Evolutionary conservation across 2,113 vertebrate genomes (phyloP).

Genomic region (Aythya baeri): DNA sequence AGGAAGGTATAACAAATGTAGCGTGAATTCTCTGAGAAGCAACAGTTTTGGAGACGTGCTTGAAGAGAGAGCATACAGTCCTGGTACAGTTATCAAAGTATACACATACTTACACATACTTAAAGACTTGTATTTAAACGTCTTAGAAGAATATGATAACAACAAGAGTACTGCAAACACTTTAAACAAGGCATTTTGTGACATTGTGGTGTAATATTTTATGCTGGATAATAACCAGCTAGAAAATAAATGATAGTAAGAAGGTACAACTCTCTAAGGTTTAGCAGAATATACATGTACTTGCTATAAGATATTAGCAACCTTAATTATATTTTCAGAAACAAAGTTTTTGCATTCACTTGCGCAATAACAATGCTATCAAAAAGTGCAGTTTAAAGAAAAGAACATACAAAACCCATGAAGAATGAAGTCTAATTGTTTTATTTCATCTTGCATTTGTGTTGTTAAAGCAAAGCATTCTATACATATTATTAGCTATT

Average conservation of each 20-base stretch:
- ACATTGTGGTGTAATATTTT: not conserved
- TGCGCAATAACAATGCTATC: not conserved
- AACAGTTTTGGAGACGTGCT: not conserved
- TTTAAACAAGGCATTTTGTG: not conserved
- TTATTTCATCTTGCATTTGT: conserved; percentile 61
- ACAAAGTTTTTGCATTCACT: not conserved
- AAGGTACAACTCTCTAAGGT: not conserved
- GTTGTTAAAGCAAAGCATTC: conserved; percentile 46
- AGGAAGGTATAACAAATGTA: not conserved
- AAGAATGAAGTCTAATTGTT: conserved; percentile 51
- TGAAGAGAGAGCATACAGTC: not conserved
- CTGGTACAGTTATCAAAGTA: not conserved
- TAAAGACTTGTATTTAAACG: not conserved
- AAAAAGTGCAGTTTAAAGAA: conserved; percentile 49
- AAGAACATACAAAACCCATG: conserved; percentile 8
- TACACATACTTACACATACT: not conserved
- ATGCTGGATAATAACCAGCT: not conserved
- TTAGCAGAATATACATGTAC: not conserved
- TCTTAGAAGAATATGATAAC: not conserved
- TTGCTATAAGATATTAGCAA: not conserved
- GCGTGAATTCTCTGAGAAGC: not conserved
- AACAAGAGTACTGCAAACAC: not conserved
- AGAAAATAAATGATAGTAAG: not conserved
- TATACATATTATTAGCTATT: conserved; percentile 54
- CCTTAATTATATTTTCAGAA: not conserved